phyloP scores from a whole-genome alignment of 2,113 vertebrate genomes.

The Platichthys flesus region DNA sequence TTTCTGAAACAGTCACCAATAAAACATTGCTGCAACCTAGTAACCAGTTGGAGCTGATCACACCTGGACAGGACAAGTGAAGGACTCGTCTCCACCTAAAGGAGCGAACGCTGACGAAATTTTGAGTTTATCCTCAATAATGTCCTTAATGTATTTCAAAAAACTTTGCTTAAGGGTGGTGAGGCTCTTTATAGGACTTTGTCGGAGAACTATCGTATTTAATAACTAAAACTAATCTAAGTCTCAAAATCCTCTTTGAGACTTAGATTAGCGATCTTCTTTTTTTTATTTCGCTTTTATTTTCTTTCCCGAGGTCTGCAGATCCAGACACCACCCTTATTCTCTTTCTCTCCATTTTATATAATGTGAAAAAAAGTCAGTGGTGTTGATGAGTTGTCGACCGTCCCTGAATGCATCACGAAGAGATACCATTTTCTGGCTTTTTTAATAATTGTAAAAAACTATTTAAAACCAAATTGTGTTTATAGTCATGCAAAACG shows the following conservation, averaged over 20 bases:
- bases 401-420: conserved; percentile 14
- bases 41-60: conserved; percentile 81
- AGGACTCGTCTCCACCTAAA: conserved; percentile 77
- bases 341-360: background rate
- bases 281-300: background rate
- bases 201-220: background rate
- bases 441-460: background rate
- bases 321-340: background rate
- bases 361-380: background rate
- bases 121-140: background rate
- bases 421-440: background rate
- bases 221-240: background rate
- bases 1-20: conserved; percentile 90
- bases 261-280: too few species aligned
- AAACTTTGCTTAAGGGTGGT: background rate
- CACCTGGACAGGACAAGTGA: conserved; percentile 85
- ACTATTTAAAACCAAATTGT: background rate
- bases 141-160: too few species aligned
- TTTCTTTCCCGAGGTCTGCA: background rate
- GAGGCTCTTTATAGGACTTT: background rate
- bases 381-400: background rate
- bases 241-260: background rate
- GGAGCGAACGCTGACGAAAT: conserved; percentile 26
- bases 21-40: conserved; percentile 87
- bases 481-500: conserved; percentile 19